Conservation (phyloP, 2,888 invertebrate genomes). For the Drosophila pseudotakahashii region DNA sequence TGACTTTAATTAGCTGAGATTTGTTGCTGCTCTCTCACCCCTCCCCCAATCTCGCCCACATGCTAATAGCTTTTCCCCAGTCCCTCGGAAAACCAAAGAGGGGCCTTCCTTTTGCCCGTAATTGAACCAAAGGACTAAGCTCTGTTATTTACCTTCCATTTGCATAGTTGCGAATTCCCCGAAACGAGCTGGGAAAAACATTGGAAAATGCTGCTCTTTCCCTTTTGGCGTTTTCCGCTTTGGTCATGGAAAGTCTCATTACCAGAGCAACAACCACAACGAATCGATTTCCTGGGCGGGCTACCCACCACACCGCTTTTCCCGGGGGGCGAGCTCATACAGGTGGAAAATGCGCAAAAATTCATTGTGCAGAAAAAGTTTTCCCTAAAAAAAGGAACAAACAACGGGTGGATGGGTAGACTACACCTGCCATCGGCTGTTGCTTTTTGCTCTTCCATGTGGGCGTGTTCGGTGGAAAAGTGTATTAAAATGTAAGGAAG, state of each 20-base stretch:
- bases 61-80: slow-evolving; percentile 50
- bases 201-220: slow-evolving; percentile 13
- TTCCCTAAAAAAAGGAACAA: slow-evolving; percentile 21
- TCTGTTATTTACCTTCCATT: slow-evolving; percentile 57
- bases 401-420: slow-evolving; percentile 15
- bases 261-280: slow-evolving; percentile 70
- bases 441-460: slow-evolving; percentile 48
- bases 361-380: slow-evolving; percentile 80
- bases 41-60: background rate
- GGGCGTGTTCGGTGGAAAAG: slow-evolving; percentile 60
- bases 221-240: slow-evolving; percentile 9
- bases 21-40: slow-evolving; percentile 34
- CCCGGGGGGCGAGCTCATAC: slow-evolving; percentile 58
- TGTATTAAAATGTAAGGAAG: slow-evolving; percentile 74
- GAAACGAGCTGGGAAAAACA: slow-evolving; percentile 43
- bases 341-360: slow-evolving; percentile 80
- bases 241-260: slow-evolving; percentile 50
- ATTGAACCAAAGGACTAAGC: slow-evolving; percentile 58
- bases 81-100: background rate
- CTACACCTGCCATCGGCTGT: slow-evolving; percentile 70
- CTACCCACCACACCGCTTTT: background rate
- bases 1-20: slow-evolving; percentile 81
- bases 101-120: slow-evolving; percentile 11
- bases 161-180: slow-evolving; percentile 60
- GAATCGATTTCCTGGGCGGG: slow-evolving; percentile 68